Percentiles rank a stretch among this genome's conserved stretches.
phyloP scores from a whole-genome alignment of 2,888 invertebrate genomes.

The Melipona beecheii region DNA sequence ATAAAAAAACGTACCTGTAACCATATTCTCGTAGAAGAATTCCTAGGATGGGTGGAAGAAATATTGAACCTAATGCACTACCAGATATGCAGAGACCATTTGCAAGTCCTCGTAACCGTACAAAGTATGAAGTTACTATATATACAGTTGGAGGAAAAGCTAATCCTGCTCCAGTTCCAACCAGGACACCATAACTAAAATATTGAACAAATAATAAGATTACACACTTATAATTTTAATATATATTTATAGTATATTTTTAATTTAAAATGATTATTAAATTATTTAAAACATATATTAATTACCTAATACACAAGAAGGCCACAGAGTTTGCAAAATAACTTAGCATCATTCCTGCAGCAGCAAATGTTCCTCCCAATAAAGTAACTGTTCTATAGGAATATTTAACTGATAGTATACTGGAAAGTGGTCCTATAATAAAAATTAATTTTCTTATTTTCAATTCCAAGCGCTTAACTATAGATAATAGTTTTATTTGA shows the following conservation, averaged over 20 bases:
- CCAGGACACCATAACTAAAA: slow-evolving; percentile 91
- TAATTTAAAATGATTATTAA: background rate
- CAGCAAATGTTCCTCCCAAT: slow-evolving; percentile 92
- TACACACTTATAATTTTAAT: background rate
- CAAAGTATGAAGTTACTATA: slow-evolving; percentile 95
- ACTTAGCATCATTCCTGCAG: slow-evolving; percentile 93
- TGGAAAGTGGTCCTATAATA: slow-evolving; percentile 91
- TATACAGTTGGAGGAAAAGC: slow-evolving; percentile 96
- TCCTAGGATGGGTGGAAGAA: slow-evolving; percentile 91
- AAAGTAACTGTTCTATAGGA: slow-evolving; percentile 93
- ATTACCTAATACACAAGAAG: slow-evolving; percentile 91
- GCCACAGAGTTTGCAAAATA: slow-evolving; percentile 92
- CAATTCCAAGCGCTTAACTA: background rate
- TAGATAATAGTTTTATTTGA: background rate
- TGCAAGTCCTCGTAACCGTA: slow-evolving; percentile 91
- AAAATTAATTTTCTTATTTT: slow-evolving; percentile 7
- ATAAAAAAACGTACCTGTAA: slow-evolving; percentile 86
- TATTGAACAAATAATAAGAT: slow-evolving; percentile 6
- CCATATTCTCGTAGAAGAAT: slow-evolving; percentile 90
- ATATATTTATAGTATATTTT: background rate
- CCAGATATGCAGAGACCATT: slow-evolving; percentile 96
- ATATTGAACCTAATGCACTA: slow-evolving; percentile 93
- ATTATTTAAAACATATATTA: slow-evolving; percentile 66
- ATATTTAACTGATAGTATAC: slow-evolving; percentile 92
- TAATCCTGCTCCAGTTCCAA: slow-evolving; percentile 93